Conservation (phyloP, 2,113 vertebrate species). For the Mungos mungo region DNA sequence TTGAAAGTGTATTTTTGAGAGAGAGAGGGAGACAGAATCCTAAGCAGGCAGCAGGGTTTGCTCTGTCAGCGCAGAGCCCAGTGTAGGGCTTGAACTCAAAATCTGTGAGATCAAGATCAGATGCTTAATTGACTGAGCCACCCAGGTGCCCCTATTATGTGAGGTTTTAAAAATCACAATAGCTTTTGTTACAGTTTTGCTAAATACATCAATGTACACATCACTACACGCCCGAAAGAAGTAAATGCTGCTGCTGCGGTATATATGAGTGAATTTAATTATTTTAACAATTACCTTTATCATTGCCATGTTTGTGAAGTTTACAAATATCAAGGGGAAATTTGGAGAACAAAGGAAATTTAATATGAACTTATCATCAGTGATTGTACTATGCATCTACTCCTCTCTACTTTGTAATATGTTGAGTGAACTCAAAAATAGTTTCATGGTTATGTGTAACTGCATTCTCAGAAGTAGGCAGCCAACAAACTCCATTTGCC, state of each 20-base stretch:
- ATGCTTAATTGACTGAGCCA: no score
- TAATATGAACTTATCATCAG: background rate
- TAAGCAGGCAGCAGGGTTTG: no score
- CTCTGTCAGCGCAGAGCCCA: no score
- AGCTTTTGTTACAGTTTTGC: background rate
- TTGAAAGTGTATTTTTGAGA: no score
- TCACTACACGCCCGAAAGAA: background rate
- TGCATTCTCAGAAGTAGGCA: background rate
- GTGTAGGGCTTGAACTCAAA: no score
- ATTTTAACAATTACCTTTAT: background rate
- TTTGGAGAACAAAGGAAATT: slow-evolving; percentile 4
- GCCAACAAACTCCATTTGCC: background rate
- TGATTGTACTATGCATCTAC: background rate
- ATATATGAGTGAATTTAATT: background rate
- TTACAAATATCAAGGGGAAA: slow-evolving; percentile 5
- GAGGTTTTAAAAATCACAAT: background rate
- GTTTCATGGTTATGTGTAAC: background rate
- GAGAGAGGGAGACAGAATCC: no score
- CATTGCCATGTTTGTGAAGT: background rate
- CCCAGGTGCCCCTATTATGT: background rate
- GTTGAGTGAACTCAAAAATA: background rate
- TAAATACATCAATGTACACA: background rate
- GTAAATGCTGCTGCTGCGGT: background rate
- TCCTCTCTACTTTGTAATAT: background rate
- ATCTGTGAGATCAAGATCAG: no score